Base-by-base conservation (phyloP, 2,888 invertebrate species). In the Steinernema scapterisci region DNA sequence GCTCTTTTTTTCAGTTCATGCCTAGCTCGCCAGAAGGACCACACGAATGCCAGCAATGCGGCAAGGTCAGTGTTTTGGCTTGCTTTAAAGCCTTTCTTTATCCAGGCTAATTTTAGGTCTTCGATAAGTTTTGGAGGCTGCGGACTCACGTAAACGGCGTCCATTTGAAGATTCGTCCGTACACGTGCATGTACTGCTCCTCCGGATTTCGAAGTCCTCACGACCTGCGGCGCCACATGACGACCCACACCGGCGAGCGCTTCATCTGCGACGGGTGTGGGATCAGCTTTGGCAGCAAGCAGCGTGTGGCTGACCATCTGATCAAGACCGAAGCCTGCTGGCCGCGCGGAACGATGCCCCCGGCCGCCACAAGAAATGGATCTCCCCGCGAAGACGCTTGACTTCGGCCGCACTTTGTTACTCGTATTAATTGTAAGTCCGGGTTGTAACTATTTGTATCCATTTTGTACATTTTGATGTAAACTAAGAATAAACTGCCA, bases 171-270 rank as follows among this genome's bases (percentile, higher is more conserved):
- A n/a, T 44, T 7, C 71, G 71, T 3, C 71, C 71, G 1, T 71
- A 71, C 38, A n/a, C 45, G 45, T 71, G 71, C 19, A 31, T 23
- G 11, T 44, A 19, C 25, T 71, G 71, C 44, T 16, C 44, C 16
- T 7, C 46, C 45, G 71, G 16, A 16, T 71, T 71, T 25, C 71
- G 71, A 5, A 71, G 71, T n/a, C 71, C 71, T n/a, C 43, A 71
- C 45, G 71, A 71, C 45, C 45, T 71, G 13, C 71, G 71, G 11
- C 71, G 71, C 19, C 71, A 71, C 71, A 46, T 23, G 44, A 71
- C 71, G 16, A 23, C 23, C 9, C 71, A 71, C 45, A 71, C 71
- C 7, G 71, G 71, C 11, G 71, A 71, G 45, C 71, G 71, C 23
- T 71, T 71, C 45, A 19, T 2, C 11, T 71, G 71, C 71, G 44